Percentiles rank a stretch among this genome's conserved stretches.
phyloP scores from a whole-genome alignment of 2,888 invertebrate genomes.

The Agrochola lota region DNA sequence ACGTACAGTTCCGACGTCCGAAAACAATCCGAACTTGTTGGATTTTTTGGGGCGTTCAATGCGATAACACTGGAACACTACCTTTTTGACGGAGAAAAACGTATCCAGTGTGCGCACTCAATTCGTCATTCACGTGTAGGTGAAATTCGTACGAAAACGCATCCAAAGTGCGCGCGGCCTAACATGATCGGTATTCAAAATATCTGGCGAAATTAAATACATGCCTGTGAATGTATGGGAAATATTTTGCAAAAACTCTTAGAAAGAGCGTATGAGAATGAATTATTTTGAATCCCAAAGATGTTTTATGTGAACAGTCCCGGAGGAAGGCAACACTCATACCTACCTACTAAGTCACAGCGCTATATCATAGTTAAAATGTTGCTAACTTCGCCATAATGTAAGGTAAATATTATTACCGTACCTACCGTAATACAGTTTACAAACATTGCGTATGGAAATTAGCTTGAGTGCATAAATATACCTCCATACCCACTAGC shows the following conservation, averaged over 20 bases:
- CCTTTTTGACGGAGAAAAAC: too few species aligned
- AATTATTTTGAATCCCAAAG: not conserved
- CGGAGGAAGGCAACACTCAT: not conserved
- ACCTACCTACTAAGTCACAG: not conserved
- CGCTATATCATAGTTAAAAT: not conserved
- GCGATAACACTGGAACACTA: too few species aligned
- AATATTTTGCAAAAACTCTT: not conserved
- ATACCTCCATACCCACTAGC: not conserved
- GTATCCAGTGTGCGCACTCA: too few species aligned
- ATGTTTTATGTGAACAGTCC: not conserved
- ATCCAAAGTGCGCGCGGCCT: too few species aligned
- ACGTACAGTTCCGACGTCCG: too few species aligned
- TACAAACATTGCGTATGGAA: slow-evolving; percentile 46
- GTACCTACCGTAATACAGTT: slow-evolving; percentile 11
- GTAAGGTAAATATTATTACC: slow-evolving; percentile 25
- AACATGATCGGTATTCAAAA: too few species aligned
- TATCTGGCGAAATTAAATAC: not conserved
- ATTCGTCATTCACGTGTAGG: too few species aligned
- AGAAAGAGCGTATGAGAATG: not conserved
- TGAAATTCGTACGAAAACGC: too few species aligned
- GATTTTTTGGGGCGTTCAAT: too few species aligned
- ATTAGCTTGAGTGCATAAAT: slow-evolving; percentile 21
- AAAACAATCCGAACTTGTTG: too few species aligned
- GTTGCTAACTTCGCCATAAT: not conserved
- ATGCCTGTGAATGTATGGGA: not conserved